phyloP scores from a whole-genome alignment of 2,113 vertebrate species.

The Cinclus cinclus region DNA sequence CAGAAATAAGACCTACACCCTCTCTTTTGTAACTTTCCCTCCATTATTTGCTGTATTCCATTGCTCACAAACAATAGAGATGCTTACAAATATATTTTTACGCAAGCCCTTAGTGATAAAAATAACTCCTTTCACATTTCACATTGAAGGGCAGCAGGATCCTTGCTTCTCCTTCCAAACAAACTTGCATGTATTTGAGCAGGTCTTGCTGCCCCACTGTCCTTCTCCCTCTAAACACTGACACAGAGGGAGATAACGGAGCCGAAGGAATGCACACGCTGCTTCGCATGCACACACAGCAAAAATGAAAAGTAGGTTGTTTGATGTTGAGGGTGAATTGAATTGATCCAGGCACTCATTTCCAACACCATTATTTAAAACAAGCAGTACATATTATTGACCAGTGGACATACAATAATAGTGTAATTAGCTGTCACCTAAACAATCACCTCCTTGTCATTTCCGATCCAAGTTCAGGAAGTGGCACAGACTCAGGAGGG shows the following conservation, averaged over 20 bases:
- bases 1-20: conserved; percentile 3
- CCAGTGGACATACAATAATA: not conserved
- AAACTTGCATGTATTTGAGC: not conserved
- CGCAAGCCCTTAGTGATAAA: conserved; percentile 23
- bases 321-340: not conserved
- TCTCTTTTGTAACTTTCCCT: conserved; percentile 15
- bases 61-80: conserved; percentile 58
- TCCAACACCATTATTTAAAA: not conserved
- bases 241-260: not conserved
- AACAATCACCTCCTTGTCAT: conserved; percentile 7
- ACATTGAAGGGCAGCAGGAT: not conserved
- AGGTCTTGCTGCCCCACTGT: not conserved
- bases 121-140: conserved; percentile 35
- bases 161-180: not conserved
- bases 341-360: not conserved
- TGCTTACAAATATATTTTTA: conserved; percentile 28
- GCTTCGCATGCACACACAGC: not conserved
- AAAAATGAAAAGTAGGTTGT: not conserved
- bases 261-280: not conserved
- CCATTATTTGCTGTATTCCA: conserved; percentile 11
- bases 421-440: conserved; percentile 10
- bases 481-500: not conserved
- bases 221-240: not conserved
- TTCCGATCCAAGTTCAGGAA: conserved; percentile 25
- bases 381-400: not conserved